These are phyloP conservation scores for Artibeus jamaicensis DNA, from an alignment of 2,797 vertebrate genomes.

Conservation along the genomic window DNA sequence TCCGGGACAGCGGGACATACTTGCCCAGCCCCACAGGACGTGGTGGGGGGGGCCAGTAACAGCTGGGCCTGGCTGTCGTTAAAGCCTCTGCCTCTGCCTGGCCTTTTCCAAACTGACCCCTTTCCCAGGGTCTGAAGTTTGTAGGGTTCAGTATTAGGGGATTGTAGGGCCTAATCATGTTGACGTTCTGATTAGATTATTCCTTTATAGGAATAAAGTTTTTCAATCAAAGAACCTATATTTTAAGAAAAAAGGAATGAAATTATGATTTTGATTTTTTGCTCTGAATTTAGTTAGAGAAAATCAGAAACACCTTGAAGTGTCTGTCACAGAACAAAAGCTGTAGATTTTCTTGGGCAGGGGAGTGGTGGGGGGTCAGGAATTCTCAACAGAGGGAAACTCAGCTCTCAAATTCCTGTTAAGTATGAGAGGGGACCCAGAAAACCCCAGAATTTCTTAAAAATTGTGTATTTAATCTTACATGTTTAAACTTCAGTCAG, in stretches of 20 bases:
- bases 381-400: background rate
- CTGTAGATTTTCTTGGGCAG: background rate
- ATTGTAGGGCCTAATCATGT: background rate
- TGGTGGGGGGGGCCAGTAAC: background rate
- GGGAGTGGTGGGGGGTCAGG: background rate
- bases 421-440: too few species aligned
- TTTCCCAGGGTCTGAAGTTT: background rate
- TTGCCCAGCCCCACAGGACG: background rate
- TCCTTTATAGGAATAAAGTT: background rate
- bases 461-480: too few species aligned
- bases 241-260: background rate
- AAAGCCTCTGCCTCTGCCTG: background rate
- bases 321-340: background rate
- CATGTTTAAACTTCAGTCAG: too few species aligned
- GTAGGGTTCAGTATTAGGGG: background rate
- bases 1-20: background rate
- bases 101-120: background rate
- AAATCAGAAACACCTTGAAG: background rate
- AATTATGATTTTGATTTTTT: background rate
- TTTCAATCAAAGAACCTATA: background rate
- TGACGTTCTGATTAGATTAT: background rate
- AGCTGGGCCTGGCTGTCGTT: background rate
- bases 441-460: too few species aligned
- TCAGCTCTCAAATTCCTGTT: background rate
- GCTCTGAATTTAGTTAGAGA: background rate